Conservation (phyloP, 2,113 vertebrate genomes). For the Silurus asotus region DNA sequence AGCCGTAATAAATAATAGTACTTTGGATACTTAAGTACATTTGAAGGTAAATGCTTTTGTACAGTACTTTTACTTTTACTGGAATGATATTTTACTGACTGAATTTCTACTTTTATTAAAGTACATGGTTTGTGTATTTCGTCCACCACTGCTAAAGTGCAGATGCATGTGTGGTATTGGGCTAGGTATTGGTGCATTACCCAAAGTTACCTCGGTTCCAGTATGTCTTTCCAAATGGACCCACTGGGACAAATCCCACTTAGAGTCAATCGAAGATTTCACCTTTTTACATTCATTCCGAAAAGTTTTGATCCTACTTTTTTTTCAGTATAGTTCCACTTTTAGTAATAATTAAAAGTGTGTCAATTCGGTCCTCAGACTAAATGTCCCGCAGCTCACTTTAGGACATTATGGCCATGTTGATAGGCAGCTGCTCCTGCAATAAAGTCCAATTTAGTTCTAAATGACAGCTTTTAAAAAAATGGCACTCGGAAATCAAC, state of each 20-base stretch:
- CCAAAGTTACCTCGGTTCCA: background rate
- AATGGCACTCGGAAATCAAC: background rate
- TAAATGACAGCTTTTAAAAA: background rate
- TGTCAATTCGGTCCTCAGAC: background rate
- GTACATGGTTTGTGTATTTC: too few relatives aligned
- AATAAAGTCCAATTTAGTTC: conserved; percentile 20
- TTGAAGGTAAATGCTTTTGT: too few relatives aligned
- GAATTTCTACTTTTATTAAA: too few relatives aligned
- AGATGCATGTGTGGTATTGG: background rate
- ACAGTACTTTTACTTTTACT: too few relatives aligned
- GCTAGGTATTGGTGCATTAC: background rate
- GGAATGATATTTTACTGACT: too few relatives aligned
- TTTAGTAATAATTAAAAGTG: background rate
- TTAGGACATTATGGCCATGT: background rate
- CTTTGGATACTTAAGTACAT: too few relatives aligned
- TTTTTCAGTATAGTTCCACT: background rate
- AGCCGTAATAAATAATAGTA: too few relatives aligned
- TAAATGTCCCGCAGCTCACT: background rate
- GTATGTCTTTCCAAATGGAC: background rate
- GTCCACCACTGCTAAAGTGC: too few relatives aligned
- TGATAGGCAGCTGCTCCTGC: background rate
- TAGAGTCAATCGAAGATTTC: background rate
- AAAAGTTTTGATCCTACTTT: background rate
- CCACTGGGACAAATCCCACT: background rate
- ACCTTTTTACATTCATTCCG: background rate